Evolutionary conservation across 2,888 invertebrate genomes (phyloP), one percentile per base, ranked within the genome.

Genomic region (Pollenia amentaria): DNA sequence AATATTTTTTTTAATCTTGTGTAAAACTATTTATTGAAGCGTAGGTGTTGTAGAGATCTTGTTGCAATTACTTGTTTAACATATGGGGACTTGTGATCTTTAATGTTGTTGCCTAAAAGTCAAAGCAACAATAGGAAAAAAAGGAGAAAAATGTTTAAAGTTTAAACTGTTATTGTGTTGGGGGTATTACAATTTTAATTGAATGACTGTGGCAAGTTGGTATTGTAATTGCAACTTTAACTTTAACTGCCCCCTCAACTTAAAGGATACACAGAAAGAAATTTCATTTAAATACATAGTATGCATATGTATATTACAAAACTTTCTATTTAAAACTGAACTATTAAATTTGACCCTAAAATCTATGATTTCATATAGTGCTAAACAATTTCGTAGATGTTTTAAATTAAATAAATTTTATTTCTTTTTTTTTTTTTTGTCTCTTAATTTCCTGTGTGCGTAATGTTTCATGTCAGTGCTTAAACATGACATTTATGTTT

Each of bases 21-120:
- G 38, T 57, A 46, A 75, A 82, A 60, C 21, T 29, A 57, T 76
- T 79, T 53, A 9, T 51, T 65, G 55, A 53, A 67, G 77, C 69
- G 84, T 87, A 73, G 84, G 87, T 84, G 87, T 87, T 77, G 65
- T 64, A 62, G 21, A 75, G 70, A 83, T 86, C 51, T 83, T 60
- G 79, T 83, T 76, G 70, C 70, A 84, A 69, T 78, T 79, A 79
- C 78, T 78, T 79, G 84, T 84, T 84, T 55, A 86, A 86, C 86
- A 86, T 79, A 82, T 83, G 81, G 60, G 60, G 48, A 62, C 70
- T 70, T 77, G 40, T 55, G 78, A 64, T 78, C 73, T 82, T 82
- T 82, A 62, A 40, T 69, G 48, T 76, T 72, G 65, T 46, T 65
- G 40, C 44, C 18, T 73, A 53, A 78, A 72, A 84, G 72, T 78